Conservation (phyloP, 92 coral and sea anemone species). For the Bergia sp. region DNA sequence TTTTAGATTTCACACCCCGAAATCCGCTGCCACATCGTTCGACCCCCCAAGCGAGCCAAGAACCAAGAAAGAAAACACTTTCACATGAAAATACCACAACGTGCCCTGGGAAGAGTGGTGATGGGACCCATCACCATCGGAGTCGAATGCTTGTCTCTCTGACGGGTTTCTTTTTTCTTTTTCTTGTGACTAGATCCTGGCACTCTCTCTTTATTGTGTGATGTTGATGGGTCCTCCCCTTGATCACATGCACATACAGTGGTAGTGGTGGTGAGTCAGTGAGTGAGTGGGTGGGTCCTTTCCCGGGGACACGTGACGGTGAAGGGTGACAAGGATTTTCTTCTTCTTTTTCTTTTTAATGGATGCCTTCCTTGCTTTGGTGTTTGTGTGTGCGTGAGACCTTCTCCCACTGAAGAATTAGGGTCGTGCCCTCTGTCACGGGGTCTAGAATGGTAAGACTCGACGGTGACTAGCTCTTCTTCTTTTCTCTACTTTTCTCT, state of each 20-base stretch:
- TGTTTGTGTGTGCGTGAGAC: constrained; percentile 9
- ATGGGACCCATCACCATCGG: constrained; percentile 3
- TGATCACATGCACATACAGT: constrained; percentile 8
- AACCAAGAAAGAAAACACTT: not conserved
- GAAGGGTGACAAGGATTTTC: constrained; percentile 10
- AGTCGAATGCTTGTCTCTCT: constrained; percentile 1
- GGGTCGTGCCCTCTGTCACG: not conserved
- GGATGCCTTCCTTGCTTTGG: constrained; percentile 2
- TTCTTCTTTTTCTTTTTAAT: constrained; percentile 3
- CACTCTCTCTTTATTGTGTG: no score
- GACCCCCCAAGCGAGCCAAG: constrained; percentile 10
- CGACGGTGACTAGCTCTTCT: not conserved
- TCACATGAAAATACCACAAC: not conserved
- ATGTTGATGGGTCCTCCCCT: constrained; percentile 9
- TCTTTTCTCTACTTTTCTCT: constrained; percentile 9
- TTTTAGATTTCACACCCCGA: not conserved
- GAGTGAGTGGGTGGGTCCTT: not conserved
- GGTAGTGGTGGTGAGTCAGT: constrained; percentile 3
- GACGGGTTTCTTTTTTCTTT: not conserved
- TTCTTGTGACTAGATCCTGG: no score
- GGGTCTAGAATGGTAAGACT: constrained; percentile 6
- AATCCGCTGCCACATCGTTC: not conserved
- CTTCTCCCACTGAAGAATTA: constrained; percentile 1
- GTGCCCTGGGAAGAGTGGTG: not conserved
- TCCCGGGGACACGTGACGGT: not conserved